A percentile compares a stretch with the other conserved stretches of the same genome.
These are phyloP conservation scores for Syrphus vitripennis DNA, from an alignment of 2,888 invertebrate genomes.

Conservation along the genomic window DNA sequence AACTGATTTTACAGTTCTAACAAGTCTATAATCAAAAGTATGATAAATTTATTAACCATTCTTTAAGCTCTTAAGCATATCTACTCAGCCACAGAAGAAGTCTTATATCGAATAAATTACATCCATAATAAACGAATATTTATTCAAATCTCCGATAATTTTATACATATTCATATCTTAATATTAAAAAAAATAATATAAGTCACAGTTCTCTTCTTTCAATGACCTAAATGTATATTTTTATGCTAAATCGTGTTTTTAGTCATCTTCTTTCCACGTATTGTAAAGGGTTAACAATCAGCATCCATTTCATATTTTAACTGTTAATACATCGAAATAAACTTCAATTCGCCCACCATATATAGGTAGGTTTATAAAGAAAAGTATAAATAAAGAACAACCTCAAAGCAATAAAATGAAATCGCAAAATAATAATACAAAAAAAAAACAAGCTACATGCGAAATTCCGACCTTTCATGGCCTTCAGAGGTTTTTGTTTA, in stretches of 20 bases:
- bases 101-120: background rate
- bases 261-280: conserved; percentile 31
- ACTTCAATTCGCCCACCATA: conserved; percentile 12
- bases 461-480: conserved; percentile 69
- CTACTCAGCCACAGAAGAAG: background rate
- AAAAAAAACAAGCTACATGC: conserved; percentile 28
- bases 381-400: conserved; percentile 14
- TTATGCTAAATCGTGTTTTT: conserved; percentile 22
- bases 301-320: conserved; percentile 22
- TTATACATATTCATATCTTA: background rate
- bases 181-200: background rate
- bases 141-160: background rate
- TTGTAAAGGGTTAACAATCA: conserved; percentile 43
- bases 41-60: too few relatives aligned
- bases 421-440: background rate
- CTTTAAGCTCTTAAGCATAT: too few relatives aligned
- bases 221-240: conserved; percentile 47
- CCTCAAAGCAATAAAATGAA: conserved; percentile 9
- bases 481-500: conserved; percentile 68
- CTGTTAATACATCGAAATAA: conserved; percentile 12
- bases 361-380: background rate
- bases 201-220: background rate
- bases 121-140: background rate
- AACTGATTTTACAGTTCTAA: too few relatives aligned
- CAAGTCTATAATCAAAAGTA: too few relatives aligned